Evolutionary conservation across 2,888 invertebrate species (phyloP).

Genomic region (Euclidia mi): DNA sequence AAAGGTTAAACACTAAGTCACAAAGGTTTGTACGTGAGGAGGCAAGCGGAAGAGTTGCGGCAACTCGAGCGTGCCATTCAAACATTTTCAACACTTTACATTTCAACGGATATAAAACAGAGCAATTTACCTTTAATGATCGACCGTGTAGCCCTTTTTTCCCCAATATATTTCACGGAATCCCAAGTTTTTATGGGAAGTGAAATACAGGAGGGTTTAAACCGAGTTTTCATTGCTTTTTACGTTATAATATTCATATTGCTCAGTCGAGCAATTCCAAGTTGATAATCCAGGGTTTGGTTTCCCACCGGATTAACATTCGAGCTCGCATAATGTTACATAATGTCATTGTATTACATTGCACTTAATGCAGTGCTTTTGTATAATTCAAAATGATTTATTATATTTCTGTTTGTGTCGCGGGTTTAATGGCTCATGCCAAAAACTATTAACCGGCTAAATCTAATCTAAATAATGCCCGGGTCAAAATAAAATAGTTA

Average conservation of each 20-base stretch:
- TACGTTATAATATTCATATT: slow-evolving; percentile 84
- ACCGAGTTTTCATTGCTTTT: slow-evolving; percentile 86
- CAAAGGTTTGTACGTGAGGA: slow-evolving; percentile 42
- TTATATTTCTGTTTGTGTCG: not conserved
- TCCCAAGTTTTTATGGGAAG: slow-evolving; percentile 84
- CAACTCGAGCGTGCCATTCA: slow-evolving; percentile 67
- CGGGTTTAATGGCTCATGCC: too few relatives aligned
- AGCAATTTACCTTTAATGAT: slow-evolving; percentile 86
- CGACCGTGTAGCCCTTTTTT: slow-evolving; percentile 81
- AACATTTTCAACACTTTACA: slow-evolving; percentile 78
- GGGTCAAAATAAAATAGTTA: too few relatives aligned
- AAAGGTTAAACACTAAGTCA: slow-evolving; percentile 33
- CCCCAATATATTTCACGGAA: slow-evolving; percentile 82
- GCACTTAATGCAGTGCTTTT: slow-evolving; percentile 58
- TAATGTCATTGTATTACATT: slow-evolving; percentile 71
- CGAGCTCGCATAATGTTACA: slow-evolving; percentile 66
- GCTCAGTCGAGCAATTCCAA: slow-evolving; percentile 81
- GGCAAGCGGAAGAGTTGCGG: slow-evolving; percentile 51
- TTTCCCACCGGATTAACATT: slow-evolving; percentile 76
- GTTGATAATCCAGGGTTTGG: slow-evolving; percentile 84
- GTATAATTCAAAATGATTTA: not conserved
- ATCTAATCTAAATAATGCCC: too few relatives aligned
- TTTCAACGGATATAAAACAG: slow-evolving; percentile 81
- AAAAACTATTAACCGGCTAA: too few relatives aligned
- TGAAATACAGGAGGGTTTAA: slow-evolving; percentile 82